Conservation (phyloP, 2,888 invertebrate species). For the Tenthredo amoena region DNA sequence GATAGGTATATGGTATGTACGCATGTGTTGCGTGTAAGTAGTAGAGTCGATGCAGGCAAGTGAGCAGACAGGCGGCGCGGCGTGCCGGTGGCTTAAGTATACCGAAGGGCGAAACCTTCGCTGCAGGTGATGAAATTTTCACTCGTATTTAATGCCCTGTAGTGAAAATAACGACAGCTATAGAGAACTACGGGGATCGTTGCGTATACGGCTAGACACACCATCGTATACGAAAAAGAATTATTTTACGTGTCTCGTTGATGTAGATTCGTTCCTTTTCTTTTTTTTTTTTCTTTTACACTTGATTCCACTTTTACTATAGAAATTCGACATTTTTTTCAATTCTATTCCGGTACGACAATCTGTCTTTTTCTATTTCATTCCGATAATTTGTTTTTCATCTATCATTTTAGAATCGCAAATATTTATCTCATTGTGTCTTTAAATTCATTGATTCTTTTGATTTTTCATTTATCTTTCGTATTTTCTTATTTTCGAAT, state of each 20-base stretch:
- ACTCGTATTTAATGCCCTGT: conserved; percentile 27
- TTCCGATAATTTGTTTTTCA: neutral
- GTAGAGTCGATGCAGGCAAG: conserved; percentile 31
- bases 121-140: conserved; percentile 34
- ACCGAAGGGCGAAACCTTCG: neutral
- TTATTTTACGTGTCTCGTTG: neutral
- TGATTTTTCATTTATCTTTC: neutral
- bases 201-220: neutral
- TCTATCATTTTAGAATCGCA: neutral
- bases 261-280: neutral
- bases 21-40: conserved; percentile 54
- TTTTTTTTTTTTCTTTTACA: no score
- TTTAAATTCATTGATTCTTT: neutral
- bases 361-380: no score
- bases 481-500: neutral
- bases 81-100: neutral
- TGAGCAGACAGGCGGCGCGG: neutral
- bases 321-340: neutral
- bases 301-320: neutral
- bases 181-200: neutral
- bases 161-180: neutral
- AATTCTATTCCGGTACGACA: no score
- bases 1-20: neutral
- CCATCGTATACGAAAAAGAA: neutral
- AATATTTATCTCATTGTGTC: neutral